Percentiles rank a stretch among this genome's conserved stretches.
Evolutionary conservation across 2,888 invertebrate species (phyloP).

Genomic region (Caenorhabditis sp.): DNA sequence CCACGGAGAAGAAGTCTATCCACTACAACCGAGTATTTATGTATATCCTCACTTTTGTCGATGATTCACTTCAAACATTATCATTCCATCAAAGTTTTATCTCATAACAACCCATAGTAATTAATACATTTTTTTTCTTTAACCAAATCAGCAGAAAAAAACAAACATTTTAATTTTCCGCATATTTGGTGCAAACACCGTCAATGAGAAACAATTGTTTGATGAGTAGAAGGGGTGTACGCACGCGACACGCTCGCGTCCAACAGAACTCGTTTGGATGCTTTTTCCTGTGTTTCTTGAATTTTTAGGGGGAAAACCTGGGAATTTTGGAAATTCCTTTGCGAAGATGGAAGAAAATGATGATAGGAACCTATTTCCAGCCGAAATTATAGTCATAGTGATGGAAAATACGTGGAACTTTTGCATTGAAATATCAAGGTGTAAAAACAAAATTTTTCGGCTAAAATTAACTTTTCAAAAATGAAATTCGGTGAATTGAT

Average conservation of each 20-base stretch:
- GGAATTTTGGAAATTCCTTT: neutral
- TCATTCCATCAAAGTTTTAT: too few species aligned
- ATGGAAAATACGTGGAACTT: neutral
- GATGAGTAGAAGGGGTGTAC: conserved; percentile 17
- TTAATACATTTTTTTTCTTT: too few species aligned
- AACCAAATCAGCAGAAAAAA: too few species aligned
- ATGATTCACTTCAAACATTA: too few species aligned
- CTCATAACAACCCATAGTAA: too few species aligned
- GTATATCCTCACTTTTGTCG: too few species aligned
- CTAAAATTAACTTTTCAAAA: neutral
- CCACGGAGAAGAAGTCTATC: too few species aligned
- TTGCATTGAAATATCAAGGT: neutral
- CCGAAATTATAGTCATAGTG: neutral
- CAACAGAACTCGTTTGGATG: conserved; percentile 9
- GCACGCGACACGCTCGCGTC: conserved; percentile 40
- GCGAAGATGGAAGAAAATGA: neutral
- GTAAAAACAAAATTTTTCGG: neutral
- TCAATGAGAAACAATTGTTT: too few species aligned
- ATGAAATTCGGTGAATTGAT: neutral
- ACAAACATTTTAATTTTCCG: too few species aligned
- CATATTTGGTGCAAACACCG: too few species aligned
- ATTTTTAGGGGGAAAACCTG: neutral
- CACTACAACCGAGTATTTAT: too few species aligned
- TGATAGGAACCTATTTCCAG: neutral
- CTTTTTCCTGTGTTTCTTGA: neutral